phyloP scores from a whole-genome alignment of 35 echinoderm and acorn worm species.

The Diadema setosum region DNA sequence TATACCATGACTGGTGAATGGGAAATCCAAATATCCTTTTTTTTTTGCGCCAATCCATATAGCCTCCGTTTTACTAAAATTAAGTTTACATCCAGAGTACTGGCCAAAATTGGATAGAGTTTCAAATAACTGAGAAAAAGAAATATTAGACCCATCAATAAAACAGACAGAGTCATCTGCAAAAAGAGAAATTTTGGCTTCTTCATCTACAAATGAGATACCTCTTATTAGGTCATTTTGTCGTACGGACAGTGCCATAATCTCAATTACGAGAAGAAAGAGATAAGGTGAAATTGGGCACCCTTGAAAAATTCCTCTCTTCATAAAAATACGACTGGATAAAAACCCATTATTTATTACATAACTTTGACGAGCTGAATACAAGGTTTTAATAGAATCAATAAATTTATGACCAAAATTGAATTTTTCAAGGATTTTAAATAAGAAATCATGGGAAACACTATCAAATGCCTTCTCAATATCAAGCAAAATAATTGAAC shows the following conservation, averaged over 20 bases:
- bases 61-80: background rate
- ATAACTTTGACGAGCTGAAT: background rate
- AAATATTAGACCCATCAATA: background rate
- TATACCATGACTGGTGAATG: background rate
- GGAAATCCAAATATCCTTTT: background rate
- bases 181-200: background rate
- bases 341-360: conserved; percentile 19
- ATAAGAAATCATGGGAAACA: no score
- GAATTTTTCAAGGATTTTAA: conserved; percentile 5
- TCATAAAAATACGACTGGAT: no score
- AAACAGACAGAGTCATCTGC: background rate
- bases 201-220: background rate
- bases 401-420: background rate
- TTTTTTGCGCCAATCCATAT: conserved; percentile 21
- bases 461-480: no score
- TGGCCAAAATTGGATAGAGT: background rate
- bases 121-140: conserved; percentile 18
- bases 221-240: background rate
- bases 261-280: conserved; percentile 1
- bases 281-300: no score
- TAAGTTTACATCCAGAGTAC: background rate
- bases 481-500: no score
- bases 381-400: no score
- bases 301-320: no score
- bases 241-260: background rate